Percentiles rank a stretch among this genome's conserved stretches.
Evolutionary conservation across 2,888 invertebrate genomes (phyloP).

Genomic region (Argyresthia albistria): DNA sequence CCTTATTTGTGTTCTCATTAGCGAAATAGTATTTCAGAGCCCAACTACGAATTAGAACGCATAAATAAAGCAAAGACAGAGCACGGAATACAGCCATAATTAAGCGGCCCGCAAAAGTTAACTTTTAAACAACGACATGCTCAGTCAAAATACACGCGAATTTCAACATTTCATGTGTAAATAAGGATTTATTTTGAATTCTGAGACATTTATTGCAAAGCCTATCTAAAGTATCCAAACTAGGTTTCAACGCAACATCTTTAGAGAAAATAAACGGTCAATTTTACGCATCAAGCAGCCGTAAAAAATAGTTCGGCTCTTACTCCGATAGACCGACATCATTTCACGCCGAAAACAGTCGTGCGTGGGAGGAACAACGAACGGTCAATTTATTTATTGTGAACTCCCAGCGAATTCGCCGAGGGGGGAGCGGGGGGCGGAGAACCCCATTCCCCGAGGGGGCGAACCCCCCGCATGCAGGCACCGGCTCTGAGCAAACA

Average conservation of each 20-base stretch:
- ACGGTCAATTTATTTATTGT: constrained; percentile 30
- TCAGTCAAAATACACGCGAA: background rate
- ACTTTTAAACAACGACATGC: constrained; percentile 3
- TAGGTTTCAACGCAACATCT: background rate
- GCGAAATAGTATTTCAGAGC: constrained; percentile 10
- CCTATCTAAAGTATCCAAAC: too few species aligned
- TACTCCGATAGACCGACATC: background rate
- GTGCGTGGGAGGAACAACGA: constrained; percentile 8
- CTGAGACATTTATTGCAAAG: too few species aligned
- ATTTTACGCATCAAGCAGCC: background rate
- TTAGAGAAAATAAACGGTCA: background rate
- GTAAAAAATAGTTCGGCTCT: background rate
- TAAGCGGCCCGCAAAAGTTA: constrained; percentile 3
- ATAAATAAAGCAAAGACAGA: constrained; percentile 3
- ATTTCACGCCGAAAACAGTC: background rate
- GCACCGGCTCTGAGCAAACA: constrained; percentile 29
- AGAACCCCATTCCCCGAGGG: constrained; percentile 13
- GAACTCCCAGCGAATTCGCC: constrained; percentile 18
- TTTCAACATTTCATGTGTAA: too few species aligned
- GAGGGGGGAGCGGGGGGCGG: constrained; percentile 21
- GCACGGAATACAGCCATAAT: constrained; percentile 5
- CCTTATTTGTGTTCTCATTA: background rate
- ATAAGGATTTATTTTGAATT: too few species aligned
- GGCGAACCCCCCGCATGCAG: constrained; percentile 13
- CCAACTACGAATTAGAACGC: constrained; percentile 5